Evolutionary conservation across 2,113 vertebrate genomes (phyloP).

Genomic region (Todiramphus saurophagus): DNA sequence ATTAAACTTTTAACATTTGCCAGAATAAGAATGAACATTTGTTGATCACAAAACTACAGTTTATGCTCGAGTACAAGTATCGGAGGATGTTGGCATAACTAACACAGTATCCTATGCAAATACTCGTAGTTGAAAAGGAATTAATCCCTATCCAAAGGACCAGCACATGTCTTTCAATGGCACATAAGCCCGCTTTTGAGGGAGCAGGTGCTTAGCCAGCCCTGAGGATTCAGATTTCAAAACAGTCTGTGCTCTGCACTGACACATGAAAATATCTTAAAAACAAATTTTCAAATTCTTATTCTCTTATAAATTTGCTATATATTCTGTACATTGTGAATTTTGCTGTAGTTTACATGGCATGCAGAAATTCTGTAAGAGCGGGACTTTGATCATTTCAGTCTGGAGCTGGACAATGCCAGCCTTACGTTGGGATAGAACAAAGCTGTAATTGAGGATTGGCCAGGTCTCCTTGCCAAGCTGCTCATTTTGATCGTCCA

Average conservation of each 20-base stretch:
- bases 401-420: not conserved
- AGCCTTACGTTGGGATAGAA: not conserved
- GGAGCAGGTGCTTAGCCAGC: conserved; percentile 22
- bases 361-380: not conserved
- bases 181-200: conserved; percentile 10
- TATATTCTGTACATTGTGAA: not conserved
- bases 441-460: conserved; percentile 1
- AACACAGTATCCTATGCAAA: not conserved
- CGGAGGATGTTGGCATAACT: not conserved
- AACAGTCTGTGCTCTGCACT: not conserved
- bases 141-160: conserved; percentile 14
- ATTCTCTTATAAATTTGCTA: not conserved
- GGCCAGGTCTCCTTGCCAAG: not conserved
- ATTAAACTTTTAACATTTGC: not conserved
- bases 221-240: not conserved
- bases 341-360: not conserved
- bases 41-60: not conserved
- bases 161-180: conserved; percentile 1
- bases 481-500: conserved; percentile 18
- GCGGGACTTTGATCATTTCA: not conserved
- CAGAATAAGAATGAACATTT: not conserved
- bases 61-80: not conserved
- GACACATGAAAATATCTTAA: not conserved
- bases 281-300: not conserved
- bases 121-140: conserved; percentile 1